Evolutionary conservation across 2,113 vertebrate species (phyloP).

Genomic region (Felis chaus): DNA sequence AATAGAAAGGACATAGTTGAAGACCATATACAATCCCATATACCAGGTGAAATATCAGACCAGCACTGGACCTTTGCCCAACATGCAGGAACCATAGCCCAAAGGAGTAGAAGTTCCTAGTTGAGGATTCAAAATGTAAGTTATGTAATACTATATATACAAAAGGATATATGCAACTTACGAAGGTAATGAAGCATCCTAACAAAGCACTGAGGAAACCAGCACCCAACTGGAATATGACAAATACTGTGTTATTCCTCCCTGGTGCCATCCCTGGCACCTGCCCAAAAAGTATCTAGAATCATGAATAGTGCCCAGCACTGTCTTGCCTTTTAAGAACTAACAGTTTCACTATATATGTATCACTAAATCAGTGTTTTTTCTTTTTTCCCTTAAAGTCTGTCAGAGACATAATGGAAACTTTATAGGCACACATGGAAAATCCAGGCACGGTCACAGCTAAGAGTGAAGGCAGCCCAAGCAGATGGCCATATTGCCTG

Average conservation of each 20-base stretch:
- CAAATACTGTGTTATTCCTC: not conserved
- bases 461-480: not conserved
- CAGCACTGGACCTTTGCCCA: not conserved
- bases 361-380: not conserved
- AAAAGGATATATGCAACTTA: not conserved
- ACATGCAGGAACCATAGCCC: not conserved
- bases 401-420: not conserved
- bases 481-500: accelerated
- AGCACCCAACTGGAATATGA: not conserved
- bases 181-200: not conserved
- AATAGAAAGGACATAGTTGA: not conserved
- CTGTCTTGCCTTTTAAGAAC: not conserved
- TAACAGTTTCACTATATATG: not conserved
- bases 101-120: not conserved
- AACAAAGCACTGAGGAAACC: not conserved
- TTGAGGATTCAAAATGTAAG: not conserved
- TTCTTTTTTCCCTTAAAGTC: not conserved
- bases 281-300: not conserved
- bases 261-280: too few species aligned
- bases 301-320: not conserved
- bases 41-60: not conserved
- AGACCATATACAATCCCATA: not conserved
- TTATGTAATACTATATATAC: not conserved
- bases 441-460: not conserved
- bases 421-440: not conserved